Evolutionary conservation across 1,140 invertebrate species (phyloP).

Genomic region (Platorchestia sp.): DNA sequence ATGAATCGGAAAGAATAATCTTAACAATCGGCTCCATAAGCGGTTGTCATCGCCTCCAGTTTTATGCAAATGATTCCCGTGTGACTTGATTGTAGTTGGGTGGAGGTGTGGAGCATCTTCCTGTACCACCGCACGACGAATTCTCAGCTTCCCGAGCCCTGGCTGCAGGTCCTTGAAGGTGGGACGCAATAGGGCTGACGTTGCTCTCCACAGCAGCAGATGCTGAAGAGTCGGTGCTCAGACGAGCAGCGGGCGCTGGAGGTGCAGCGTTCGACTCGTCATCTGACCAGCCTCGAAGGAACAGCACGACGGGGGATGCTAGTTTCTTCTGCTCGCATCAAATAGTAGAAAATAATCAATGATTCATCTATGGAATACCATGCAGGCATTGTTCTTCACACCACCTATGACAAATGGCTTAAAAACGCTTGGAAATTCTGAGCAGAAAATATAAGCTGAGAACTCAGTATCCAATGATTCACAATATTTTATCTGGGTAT

Average conservation of each 20-base stretch:
- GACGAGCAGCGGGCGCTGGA: background rate
- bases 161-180: background rate
- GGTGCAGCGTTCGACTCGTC: background rate
- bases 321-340: background rate
- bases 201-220: background rate
- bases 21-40: background rate
- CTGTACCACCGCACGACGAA: background rate
- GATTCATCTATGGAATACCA: background rate
- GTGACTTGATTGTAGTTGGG: slow-evolving; percentile 40
- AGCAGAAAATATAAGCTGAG: background rate
- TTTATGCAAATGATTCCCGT: slow-evolving; percentile 22
- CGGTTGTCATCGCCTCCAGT: background rate
- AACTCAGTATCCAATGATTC: background rate
- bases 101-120: background rate
- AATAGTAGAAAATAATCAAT: background rate
- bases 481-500: background rate
- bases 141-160: background rate
- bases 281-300: background rate
- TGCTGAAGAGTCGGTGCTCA: background rate
- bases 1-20: background rate
- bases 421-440: background rate
- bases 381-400: background rate
- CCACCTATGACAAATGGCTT: background rate
- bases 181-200: background rate
- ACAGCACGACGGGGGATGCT: background rate